These are phyloP conservation scores for Platygyra sinensis DNA, from an alignment of 64 coral and sea anemone genomes.

Conservation along the genomic window DNA sequence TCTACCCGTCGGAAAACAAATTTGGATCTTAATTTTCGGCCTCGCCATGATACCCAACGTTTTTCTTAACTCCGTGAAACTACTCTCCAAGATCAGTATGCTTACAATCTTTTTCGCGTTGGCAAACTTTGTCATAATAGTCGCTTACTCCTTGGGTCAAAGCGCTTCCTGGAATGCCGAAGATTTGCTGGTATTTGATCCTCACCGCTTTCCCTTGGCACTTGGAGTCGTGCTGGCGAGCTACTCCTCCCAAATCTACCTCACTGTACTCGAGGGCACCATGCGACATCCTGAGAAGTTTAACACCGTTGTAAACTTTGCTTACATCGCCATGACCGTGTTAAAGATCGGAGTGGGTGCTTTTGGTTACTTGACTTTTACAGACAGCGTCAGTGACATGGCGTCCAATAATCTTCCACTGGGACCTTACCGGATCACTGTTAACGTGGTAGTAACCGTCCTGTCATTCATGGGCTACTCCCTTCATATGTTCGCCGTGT, in stretches of 20 bases:
- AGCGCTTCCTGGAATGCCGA: slow-evolving; percentile 43
- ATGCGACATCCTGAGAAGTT: slow-evolving; percentile 78
- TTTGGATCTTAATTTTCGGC: slow-evolving; percentile 83
- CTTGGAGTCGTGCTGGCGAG: slow-evolving; percentile 63
- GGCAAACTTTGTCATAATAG: slow-evolving; percentile 39
- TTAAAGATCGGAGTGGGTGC: slow-evolving; percentile 67
- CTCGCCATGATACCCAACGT: slow-evolving; percentile 74
- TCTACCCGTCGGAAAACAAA: slow-evolving; percentile 65
- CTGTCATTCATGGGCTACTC: slow-evolving; percentile 74
- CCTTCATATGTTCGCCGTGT: slow-evolving; percentile 75
- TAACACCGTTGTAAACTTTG: slow-evolving; percentile 56
- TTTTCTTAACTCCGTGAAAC: slow-evolving; percentile 68
- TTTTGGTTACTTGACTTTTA: slow-evolving; percentile 73
- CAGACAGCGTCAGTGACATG: slow-evolving; percentile 59
- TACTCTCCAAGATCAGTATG: slow-evolving; percentile 79
- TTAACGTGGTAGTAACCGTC: slow-evolving; percentile 27
- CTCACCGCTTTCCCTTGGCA: slow-evolving; percentile 53
- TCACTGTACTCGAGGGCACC: slow-evolving; percentile 66
- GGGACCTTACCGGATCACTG: neutral
- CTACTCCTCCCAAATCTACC: slow-evolving; percentile 77
- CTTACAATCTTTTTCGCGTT: slow-evolving; percentile 59
- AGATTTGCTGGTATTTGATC: slow-evolving; percentile 69
- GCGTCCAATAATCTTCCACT: slow-evolving; percentile 73
- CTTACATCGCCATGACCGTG: slow-evolving; percentile 58
- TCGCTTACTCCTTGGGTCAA: slow-evolving; percentile 59